Percentiles rank a stretch among this genome's conserved stretches.
phyloP scores from a whole-genome alignment of 2,888 invertebrate species.

The Luffia ferchaultella region DNA sequence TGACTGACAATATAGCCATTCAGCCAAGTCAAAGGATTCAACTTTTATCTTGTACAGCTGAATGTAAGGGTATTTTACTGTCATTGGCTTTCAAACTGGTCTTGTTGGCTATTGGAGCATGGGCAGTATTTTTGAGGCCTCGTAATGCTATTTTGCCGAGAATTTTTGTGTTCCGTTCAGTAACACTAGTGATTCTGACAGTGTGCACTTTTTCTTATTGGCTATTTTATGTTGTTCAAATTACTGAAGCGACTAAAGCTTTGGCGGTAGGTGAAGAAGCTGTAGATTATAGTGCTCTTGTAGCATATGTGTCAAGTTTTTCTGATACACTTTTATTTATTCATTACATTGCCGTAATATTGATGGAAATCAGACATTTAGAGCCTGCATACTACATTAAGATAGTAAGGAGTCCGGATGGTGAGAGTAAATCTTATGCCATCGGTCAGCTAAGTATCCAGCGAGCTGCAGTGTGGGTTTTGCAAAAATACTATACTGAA shows the following conservation, averaged over 20 bases:
- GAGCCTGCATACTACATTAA: slow-evolving; percentile 90
- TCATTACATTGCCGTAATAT: slow-evolving; percentile 91
- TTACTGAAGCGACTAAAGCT: slow-evolving; percentile 81
- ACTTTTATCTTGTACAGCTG: slow-evolving; percentile 85
- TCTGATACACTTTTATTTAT: slow-evolving; percentile 94
- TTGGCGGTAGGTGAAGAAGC: slow-evolving; percentile 82
- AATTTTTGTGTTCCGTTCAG: slow-evolving; percentile 89
- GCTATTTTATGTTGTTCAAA: slow-evolving; percentile 96
- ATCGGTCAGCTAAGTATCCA: slow-evolving; percentile 94
- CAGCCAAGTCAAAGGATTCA: slow-evolving; percentile 74
- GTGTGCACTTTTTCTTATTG: slow-evolving; percentile 96
- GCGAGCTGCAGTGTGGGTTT: slow-evolving; percentile 91
- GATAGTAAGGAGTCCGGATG: slow-evolving; percentile 95
- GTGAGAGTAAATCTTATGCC: slow-evolving; percentile 87
- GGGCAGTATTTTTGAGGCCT: slow-evolving; percentile 90
- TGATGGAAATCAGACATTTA: slow-evolving; percentile 92
- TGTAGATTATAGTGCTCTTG: slow-evolving; percentile 86
- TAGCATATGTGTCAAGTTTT: slow-evolving; percentile 91
- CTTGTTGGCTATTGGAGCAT: slow-evolving; percentile 86
- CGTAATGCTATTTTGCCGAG: slow-evolving; percentile 89
- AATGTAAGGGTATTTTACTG: slow-evolving; percentile 93
- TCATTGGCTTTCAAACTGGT: slow-evolving; percentile 92
- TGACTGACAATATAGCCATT: slow-evolving; percentile 72
- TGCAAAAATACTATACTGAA: slow-evolving; percentile 95
- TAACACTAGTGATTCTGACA: slow-evolving; percentile 86